Base-by-base conservation (phyloP, 2,888 invertebrate genomes). In the Lypha dubia region DNA sequence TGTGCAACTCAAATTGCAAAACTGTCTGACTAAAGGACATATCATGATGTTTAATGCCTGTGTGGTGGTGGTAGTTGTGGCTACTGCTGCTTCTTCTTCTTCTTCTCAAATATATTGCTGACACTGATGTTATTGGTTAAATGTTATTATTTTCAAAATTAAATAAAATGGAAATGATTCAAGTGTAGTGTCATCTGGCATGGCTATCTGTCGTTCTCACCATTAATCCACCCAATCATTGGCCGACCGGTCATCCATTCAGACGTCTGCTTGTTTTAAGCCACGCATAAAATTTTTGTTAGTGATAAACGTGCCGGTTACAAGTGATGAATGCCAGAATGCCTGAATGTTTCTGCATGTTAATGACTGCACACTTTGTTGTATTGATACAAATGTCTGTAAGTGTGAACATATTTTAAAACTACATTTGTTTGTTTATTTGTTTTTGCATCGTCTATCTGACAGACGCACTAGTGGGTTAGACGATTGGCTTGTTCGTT, bases 271-370 rank as follows among this genome's bases (percentile, higher is more conserved):
- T 65, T 58, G 49, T 20, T 53, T 71, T 11, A 38, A 49, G 58
- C 56, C 38, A 79, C 73, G 65, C 65, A 79, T 65, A 65, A 11
- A 32, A 44, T 35, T 28, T 32, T 60, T 53, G 60, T 70, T n/a
- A 63, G 51, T 81, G 62, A 65, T 76, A 71, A 82, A 76, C 63
- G 75, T 76, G 75, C 49, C 63, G 76, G 63, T 22, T 46, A 22
- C 70, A 70, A 70, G 70, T 82, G 76, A 76, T 82, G 81, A 71
- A 82, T 68, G 58, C 38, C 41, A 35, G n/a, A 38, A 49, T 71
- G 63, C 67, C 24, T 56, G 28, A 41, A 70, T 60, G 60, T 60
- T n/a, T n/a, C n/a, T 75, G 75, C 63, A 76, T 82, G 81, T 63
- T 82, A 62, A 75, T 75, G 63, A 44, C 28, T 56, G 51, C 17